These are phyloP conservation scores for Gerris lacustris DNA, from an alignment of 2,888 invertebrate genomes.

Conservation along the genomic window DNA sequence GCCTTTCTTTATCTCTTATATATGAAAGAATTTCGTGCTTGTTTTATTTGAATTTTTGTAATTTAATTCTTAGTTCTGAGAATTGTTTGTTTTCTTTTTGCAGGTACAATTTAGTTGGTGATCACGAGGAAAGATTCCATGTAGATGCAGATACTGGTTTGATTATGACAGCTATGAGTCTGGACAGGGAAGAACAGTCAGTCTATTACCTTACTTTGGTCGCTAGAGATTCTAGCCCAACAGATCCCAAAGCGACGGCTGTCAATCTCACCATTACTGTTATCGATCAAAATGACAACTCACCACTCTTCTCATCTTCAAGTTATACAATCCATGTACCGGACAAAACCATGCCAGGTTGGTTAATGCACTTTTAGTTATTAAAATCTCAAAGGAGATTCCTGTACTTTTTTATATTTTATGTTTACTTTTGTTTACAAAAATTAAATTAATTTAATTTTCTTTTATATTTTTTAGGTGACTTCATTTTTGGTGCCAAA, in stretches of 20 bases:
- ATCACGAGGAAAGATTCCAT: conserved; percentile 64
- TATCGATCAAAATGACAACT: conserved; percentile 74
- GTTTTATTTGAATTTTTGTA: no score
- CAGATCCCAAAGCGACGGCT: conserved; percentile 68
- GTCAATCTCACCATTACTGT: conserved; percentile 70
- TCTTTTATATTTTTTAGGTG: conserved; percentile 35
- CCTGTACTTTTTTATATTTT: no score
- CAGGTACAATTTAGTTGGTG: conserved; percentile 54
- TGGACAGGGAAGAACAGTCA: conserved; percentile 69
- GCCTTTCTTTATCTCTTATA: no score
- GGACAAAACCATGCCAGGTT: conserved; percentile 61
- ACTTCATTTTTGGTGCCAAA: conserved; percentile 83
- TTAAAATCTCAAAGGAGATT: no score
- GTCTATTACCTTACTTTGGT: conserved; percentile 69
- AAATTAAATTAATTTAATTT: not conserved
- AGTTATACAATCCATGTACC: conserved; percentile 70
- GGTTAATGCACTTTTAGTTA: conserved; percentile 11
- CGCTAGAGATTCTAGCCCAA: conserved; percentile 79
- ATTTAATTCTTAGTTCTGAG: no score
- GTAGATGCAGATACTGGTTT: conserved; percentile 68
- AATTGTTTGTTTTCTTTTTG: no score
- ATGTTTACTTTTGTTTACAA: no score
- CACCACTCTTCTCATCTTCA: conserved; percentile 60
- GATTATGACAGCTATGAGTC: conserved; percentile 55
- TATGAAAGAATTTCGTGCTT: no score